phyloP scores from a whole-genome alignment of 2,797 vertebrate species.

The Cirrhinus molitorella region DNA sequence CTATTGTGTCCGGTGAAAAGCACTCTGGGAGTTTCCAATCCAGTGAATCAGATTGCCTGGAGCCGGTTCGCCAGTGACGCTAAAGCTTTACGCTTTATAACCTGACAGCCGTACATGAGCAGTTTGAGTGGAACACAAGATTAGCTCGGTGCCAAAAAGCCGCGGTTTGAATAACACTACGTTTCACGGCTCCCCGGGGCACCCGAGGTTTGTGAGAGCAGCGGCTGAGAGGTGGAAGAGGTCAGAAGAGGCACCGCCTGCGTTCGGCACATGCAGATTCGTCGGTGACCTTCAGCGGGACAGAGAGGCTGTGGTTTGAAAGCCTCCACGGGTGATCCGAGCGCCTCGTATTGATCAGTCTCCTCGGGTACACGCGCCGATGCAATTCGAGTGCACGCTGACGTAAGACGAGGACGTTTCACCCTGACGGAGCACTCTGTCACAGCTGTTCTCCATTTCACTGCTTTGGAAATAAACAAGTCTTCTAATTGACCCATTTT shows the following conservation, averaged over 20 bases:
- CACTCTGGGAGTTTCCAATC: slow-evolving; percentile 38
- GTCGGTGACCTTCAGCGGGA: slow-evolving; percentile 73
- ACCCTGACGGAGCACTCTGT: slow-evolving; percentile 51
- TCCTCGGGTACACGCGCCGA: slow-evolving; percentile 58
- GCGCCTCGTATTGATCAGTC: slow-evolving; percentile 70
- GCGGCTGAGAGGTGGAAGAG: slow-evolving; percentile 33
- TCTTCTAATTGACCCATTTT: slow-evolving; percentile 8
- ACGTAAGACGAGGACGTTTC: slow-evolving; percentile 52
- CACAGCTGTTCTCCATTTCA: slow-evolving; percentile 28
- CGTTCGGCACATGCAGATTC: slow-evolving; percentile 64
- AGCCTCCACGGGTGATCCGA: slow-evolving; percentile 66
- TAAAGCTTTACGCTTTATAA: slow-evolving; percentile 43
- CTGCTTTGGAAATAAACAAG: not conserved
- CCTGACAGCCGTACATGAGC: slow-evolving; percentile 63
- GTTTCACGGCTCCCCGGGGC: not conserved
- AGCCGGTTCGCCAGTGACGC: not conserved
- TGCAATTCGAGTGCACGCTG: slow-evolving; percentile 56
- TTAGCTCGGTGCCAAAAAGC: slow-evolving; percentile 53
- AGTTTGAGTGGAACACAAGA: slow-evolving; percentile 66
- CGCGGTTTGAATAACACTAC: not conserved
- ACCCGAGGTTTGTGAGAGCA: not conserved
- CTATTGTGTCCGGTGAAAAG: not conserved
- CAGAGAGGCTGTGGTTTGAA: slow-evolving; percentile 59
- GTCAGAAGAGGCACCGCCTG: slow-evolving; percentile 66
- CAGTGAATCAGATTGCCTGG: not conserved